Evolutionary conservation across 2,888 invertebrate species (phyloP).

Genomic region (Drosophila pullipes): DNA sequence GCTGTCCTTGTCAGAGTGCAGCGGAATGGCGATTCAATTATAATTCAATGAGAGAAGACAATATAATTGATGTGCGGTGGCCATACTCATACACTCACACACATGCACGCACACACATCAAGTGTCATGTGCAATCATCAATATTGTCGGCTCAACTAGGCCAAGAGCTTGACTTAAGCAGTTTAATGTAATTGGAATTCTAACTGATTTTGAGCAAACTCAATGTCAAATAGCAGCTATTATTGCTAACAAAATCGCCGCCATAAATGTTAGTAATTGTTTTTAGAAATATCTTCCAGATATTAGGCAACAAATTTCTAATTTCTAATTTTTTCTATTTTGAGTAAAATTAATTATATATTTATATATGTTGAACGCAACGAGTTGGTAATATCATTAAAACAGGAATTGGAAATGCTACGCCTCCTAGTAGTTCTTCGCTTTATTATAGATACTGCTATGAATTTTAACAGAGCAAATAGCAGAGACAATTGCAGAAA

Average conservation of each 20-base stretch:
- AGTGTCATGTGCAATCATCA: conserved; percentile 21
- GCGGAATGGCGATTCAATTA: conserved; percentile 68
- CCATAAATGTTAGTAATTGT: background rate
- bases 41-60: conserved; percentile 61
- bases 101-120: conserved; percentile 24
- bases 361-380: too few relatives aligned
- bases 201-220: background rate
- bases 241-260: background rate
- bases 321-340: background rate
- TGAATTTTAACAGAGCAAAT: too few relatives aligned
- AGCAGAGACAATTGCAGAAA: too few relatives aligned
- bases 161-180: conserved; percentile 11
- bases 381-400: too few relatives aligned
- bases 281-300: background rate
- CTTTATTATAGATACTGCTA: too few relatives aligned
- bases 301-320: too few relatives aligned
- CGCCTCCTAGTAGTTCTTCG: too few relatives aligned
- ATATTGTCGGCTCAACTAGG: conserved; percentile 5
- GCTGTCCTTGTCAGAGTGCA: conserved; percentile 34
- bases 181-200: conserved; percentile 27
- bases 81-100: conserved; percentile 24
- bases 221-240: background rate
- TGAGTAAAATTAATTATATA: background rate
- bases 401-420: too few relatives aligned
- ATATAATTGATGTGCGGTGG: conserved; percentile 67